Conservation (phyloP, 2,113 vertebrate species). For the Eclectus roratus region DNA sequence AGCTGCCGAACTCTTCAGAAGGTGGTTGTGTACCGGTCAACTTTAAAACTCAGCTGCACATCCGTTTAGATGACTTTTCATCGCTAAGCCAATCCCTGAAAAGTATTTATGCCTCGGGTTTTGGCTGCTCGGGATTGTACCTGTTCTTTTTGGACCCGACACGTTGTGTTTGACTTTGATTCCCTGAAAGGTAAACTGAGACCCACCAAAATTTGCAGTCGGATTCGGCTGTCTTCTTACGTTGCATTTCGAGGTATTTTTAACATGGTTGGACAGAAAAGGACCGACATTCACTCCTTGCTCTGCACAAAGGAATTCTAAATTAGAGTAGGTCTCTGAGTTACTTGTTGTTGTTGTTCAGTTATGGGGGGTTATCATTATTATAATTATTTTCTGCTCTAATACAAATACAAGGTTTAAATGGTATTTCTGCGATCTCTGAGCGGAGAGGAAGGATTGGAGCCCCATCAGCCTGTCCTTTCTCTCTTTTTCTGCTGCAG, state of each 20-base stretch:
- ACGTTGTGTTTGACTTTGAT: neutral
- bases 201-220: neutral
- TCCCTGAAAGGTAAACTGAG: neutral
- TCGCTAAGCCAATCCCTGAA: neutral
- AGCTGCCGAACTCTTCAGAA: neutral
- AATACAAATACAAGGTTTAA: accelerated
- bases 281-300: neutral
- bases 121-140: neutral
- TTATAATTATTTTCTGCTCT: neutral
- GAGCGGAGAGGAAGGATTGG: neutral
- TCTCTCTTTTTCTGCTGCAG: neutral
- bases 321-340: neutral
- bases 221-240: neutral
- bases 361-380: neutral
- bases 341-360: neutral
- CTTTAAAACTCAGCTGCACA: neutral
- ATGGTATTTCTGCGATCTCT: accelerated
- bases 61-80: neutral
- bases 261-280: neutral
- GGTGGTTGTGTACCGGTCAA: neutral
- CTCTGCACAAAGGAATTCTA: neutral
- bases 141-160: neutral
- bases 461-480: accelerated
- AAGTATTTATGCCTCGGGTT: neutral
- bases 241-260: neutral